Conservation (phyloP, 2,888 invertebrate genomes). For the Troides aeacus region DNA sequence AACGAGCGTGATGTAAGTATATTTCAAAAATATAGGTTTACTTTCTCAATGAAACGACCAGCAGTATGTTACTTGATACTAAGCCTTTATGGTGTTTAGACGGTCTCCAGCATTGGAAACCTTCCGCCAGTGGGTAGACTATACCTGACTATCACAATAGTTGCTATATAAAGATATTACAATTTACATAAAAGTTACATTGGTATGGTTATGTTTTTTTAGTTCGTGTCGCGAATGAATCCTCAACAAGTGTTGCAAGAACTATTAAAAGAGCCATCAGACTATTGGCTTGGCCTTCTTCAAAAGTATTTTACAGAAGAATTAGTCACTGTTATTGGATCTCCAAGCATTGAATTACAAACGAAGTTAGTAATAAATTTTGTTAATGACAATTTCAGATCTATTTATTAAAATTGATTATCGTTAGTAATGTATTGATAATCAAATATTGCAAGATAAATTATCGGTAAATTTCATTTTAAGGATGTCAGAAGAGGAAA, state of each 20-base stretch:
- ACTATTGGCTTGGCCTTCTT: constrained; percentile 87
- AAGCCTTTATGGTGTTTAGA: too few relatives aligned
- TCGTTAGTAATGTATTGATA: too few relatives aligned
- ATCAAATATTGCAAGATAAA: too few relatives aligned
- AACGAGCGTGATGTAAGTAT: constrained; percentile 84
- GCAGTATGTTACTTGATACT: too few relatives aligned
- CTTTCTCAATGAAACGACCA: background rate
- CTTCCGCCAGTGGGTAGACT: too few relatives aligned
- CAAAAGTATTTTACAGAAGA: constrained; percentile 84
- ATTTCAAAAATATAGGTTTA: background rate
- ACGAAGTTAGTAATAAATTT: constrained; percentile 48
- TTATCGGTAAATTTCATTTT: too few relatives aligned
- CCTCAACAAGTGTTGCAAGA: constrained; percentile 81
- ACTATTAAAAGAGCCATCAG: constrained; percentile 80
- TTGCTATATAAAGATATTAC: background rate
- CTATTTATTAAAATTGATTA: too few relatives aligned
- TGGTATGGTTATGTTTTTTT: constrained; percentile 27
- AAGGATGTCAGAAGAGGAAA: constrained; percentile 86
- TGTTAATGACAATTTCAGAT: too few relatives aligned
- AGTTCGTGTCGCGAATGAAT: constrained; percentile 86
- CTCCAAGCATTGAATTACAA: constrained; percentile 70
- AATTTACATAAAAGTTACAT: constrained; percentile 11
- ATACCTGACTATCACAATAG: too few relatives aligned
- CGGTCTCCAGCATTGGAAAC: too few relatives aligned
- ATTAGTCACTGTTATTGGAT: constrained; percentile 81